Evolutionary conservation across 2,797 vertebrate species (phyloP), one percentile per base, ranked within the genome.

Genomic region (Allobates femoralis): DNA sequence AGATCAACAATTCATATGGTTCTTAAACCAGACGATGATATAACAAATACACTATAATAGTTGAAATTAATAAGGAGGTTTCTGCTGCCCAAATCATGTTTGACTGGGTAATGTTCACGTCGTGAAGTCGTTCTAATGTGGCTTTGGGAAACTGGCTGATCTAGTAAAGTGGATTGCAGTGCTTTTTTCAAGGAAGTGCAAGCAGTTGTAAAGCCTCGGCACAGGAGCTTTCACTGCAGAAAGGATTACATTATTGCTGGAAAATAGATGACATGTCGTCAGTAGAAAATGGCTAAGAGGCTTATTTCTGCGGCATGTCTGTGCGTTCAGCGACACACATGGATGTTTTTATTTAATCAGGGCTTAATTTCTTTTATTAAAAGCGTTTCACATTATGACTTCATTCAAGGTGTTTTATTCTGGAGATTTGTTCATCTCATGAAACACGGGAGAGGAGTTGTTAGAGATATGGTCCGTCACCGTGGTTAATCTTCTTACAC

Each of bases 211-310:
- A 73, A 85, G 23, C 55, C 46, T 67, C 83, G 66, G 89, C 84
- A 86, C 90, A 89, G 23, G 62, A 89, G 88, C 84, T 84, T 80
- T 89, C 88, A 74, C 56, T 78, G 84, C 81, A 28, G 79, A 30
- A 46, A 30, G 85, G 80, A 79, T 81, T 89, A 56, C 86, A 82
- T 53, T 90, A 90, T 91, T 89, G 78, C 90, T 90, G 89, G 78
- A 83, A 84, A 90, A 87, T 85, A 91, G 86, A 87, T 87, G 28
- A 85, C 75, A 76, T 77, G 81, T 76, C 84, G 58, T 86, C 89
- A 87, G 67, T 66, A 74, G 79, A 60, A 85, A 87, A 81, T 60
- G 11, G 71, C 76, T 64, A 21, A 76, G 34, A 84, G 69, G 84
- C 84, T 81, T 81, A 71, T 34, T 62, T 64, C 81, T 50, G 30